These are phyloP conservation scores for Chondrosia reniformis DNA, from an alignment of 37 sponge, comb jelly and placozoan species.

Conservation along the genomic window DNA sequence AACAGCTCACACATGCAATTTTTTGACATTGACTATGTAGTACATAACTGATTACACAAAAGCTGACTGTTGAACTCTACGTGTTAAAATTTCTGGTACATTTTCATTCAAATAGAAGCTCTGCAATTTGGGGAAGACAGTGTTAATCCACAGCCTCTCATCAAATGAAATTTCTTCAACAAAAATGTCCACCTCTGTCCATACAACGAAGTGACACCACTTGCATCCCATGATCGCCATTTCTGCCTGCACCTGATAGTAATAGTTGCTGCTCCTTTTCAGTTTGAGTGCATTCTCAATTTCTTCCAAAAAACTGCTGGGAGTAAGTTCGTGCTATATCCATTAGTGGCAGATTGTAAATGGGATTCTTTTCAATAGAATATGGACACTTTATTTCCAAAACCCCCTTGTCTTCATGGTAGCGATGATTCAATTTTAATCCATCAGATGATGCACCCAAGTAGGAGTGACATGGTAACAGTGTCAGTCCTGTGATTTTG, in stretches of 20 bases:
- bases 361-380: not conserved
- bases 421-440: not conserved
- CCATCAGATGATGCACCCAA: conserved; percentile 7
- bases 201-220: not conserved
- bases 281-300: conserved; percentile 3
- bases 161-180: conserved; percentile 10
- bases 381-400: conserved; percentile 9
- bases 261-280: not conserved
- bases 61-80: not conserved
- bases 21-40: too few species aligned
- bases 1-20: not conserved
- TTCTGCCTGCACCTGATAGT: conserved; percentile 2
- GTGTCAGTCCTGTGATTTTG: conserved; percentile 4
- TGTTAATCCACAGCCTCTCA: not conserved
- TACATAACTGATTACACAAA: not conserved
- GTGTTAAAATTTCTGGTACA: conserved; percentile 1
- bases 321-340: not conserved
- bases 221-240: conserved; percentile 1
- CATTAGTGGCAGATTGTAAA: not conserved
- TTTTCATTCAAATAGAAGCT: not conserved
- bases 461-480: not conserved
- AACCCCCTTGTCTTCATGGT: not conserved
- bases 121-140: not conserved
- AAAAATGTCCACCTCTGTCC: not conserved
- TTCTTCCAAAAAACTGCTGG: not conserved